Evolutionary conservation across 2,797 vertebrate genomes (phyloP), one percentile per base, ranked within the genome.

Genomic region (Pantherophis vulpinus): DNA sequence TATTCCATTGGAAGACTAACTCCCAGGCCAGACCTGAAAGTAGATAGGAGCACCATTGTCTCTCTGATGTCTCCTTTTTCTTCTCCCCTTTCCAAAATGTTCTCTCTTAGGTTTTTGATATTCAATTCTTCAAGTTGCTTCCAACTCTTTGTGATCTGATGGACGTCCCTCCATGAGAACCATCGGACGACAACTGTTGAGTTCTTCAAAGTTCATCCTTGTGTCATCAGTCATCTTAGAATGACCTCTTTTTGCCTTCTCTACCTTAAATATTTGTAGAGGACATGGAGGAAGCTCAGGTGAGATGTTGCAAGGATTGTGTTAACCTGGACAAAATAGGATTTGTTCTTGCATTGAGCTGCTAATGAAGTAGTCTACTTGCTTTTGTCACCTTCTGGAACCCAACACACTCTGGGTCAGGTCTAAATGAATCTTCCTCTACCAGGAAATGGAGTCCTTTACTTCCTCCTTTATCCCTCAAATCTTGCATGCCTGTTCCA

Each of bases 401-500:
- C 58, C 20, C 9, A 8, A 12, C 42, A 37, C 23, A 37, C 13
- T 29, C 5, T 47, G 6, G 56, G 6, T 32, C 37, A 20, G 32
- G 27, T 63, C 51, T 47, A 56, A 86, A 87, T 66, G 32, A n/a
- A 58, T 66, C 60, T 90, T 42, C 16, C 20, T 32, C 74, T 2
- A n/a, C 87, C n/a, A 61, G 29, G 27, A 60, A 91, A 88, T 93
- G 29, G 2, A 91, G 92, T 74, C 11, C 59, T 95, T 60, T 1
- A 87, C 87, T 59, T 37, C 56, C 16, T 42, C 23, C 42, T 91
- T 88, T 59, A 89, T 88, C 79, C 89, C 23, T 95, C 92, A 92
- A 51, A 47, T 58, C 12, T 18, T 27, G 0, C 23, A 51, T 74
- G 37, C 79, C 66, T 93, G 54, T 61, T 32, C 59, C 27, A 47